Evolutionary conservation across 1,140 invertebrate genomes (phyloP), one percentile per base, ranked within the genome.

Genomic region (Diorhabda elongata): DNA sequence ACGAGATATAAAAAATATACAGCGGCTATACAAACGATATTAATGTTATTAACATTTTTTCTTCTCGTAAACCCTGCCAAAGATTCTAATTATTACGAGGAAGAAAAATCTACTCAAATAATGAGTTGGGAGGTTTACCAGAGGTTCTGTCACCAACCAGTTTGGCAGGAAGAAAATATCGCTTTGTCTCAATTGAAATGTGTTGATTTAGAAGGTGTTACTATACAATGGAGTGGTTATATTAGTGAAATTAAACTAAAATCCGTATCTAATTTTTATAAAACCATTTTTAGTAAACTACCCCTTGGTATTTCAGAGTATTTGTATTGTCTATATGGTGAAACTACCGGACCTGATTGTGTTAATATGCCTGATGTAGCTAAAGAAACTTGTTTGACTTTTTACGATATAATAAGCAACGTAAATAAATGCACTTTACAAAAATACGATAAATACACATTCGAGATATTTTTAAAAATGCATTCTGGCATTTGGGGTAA

Each of bases 141-240:
- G 71, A 87, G 86, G 52, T 85, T 90, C 62, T 92, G 91, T 76
- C 87, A 90, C 70, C 83, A 87, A 69, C 87, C 89, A 11, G 84
- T 89, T 2, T 89, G 87, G 86, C 84, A 88, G 63, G 85, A 89
- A 73, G 80, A 85, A 4, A 90, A 90, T 62, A 85, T 85, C 4
- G 88, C 87, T 26, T 84, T 84, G 3, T 86, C 89, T 1, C 91
- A 92, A 78, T 81, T 90, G 0, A 86, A 87, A 60, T 93, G 91
- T 73, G 83, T 87, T 0, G 83, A 90, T 56, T 77, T 92, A 2
- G 87, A 90, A 65, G 87, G 89, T 7, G 79, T 87, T 43, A 79
- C 83, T 2, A 82, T 92, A 3, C 84, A 86, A 52, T 92, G 91
- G 91, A 87, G 91, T 71, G 91, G 91, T 45, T 90, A 88, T 73